Evolutionary conservation across 2,797 vertebrate species (phyloP).

Genomic region (Sebastes wilsoni): DNA sequence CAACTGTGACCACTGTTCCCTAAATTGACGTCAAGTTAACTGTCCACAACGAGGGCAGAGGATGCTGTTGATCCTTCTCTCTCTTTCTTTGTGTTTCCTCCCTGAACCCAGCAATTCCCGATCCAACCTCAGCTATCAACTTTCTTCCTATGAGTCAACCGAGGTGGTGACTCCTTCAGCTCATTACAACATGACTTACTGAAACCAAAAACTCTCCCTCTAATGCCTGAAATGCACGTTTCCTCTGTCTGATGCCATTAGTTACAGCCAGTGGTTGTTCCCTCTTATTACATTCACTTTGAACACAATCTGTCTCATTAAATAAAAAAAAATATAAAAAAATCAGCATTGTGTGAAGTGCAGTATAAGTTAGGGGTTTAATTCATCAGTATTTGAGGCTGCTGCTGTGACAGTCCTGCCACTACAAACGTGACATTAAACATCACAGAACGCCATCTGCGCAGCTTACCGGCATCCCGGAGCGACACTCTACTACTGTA

Average conservation of each 20-base stretch:
- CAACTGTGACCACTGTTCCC: slow-evolving; percentile 14
- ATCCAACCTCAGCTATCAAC: slow-evolving; percentile 62
- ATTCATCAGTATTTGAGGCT: slow-evolving; percentile 25
- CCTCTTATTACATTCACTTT: slow-evolving; percentile 65
- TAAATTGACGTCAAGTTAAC: slow-evolving; percentile 29
- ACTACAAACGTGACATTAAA: slow-evolving; percentile 69
- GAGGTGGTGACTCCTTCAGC: slow-evolving; percentile 59
- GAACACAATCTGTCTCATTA: slow-evolving; percentile 61
- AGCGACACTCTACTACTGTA: slow-evolving; percentile 27
- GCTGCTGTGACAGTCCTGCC: slow-evolving; percentile 49
- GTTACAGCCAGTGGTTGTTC: slow-evolving; percentile 52
- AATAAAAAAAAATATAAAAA: slow-evolving; percentile 51
- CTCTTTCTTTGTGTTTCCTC: slow-evolving; percentile 26
- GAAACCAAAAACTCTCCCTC: slow-evolving; percentile 57
- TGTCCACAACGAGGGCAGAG: slow-evolving; percentile 12
- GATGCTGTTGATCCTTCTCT: slow-evolving; percentile 32
- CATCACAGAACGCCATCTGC: slow-evolving; percentile 62
- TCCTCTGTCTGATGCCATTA: slow-evolving; percentile 58
- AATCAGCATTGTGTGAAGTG: slow-evolving; percentile 50
- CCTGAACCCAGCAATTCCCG: slow-evolving; percentile 38
- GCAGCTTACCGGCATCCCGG: slow-evolving; percentile 29
- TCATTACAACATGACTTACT: slow-evolving; percentile 67
- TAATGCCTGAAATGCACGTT: slow-evolving; percentile 43
- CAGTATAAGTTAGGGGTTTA: slow-evolving; percentile 22
- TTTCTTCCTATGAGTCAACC: slow-evolving; percentile 66